phyloP scores from a whole-genome alignment of 2,797 vertebrate species.

The Spinibarbus caldwelli region DNA sequence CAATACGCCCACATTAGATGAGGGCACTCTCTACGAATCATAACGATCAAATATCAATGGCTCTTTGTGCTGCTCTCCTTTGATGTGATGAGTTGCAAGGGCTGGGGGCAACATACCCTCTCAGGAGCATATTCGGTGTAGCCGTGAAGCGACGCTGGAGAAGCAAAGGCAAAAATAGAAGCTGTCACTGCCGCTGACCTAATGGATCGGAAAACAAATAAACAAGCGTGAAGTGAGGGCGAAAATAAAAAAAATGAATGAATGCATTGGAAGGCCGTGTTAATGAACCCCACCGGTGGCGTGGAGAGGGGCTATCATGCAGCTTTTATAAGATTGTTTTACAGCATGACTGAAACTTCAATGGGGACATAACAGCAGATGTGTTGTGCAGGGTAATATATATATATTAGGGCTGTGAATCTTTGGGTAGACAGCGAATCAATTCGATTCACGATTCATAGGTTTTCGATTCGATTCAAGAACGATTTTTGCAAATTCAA shows the following conservation, averaged over 20 bases:
- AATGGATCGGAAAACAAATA: constrained; percentile 75
- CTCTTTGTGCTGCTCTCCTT: constrained; percentile 47
- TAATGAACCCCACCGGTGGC: constrained; percentile 55
- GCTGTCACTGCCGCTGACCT: constrained; percentile 60
- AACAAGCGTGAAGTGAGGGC: constrained; percentile 62
- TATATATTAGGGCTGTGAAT: no score
- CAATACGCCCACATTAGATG: constrained; percentile 22
- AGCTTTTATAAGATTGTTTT: constrained; percentile 54
- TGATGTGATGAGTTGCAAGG: constrained; percentile 52
- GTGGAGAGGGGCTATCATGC: constrained; percentile 57
- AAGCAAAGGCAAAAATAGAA: constrained; percentile 57
- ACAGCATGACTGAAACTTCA: constrained; percentile 17
- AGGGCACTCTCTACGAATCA: constrained; percentile 45
- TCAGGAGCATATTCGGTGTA: neutral
- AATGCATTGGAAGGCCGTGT: constrained; percentile 57
- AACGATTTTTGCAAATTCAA: no score
- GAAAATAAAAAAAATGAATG: constrained; percentile 72
- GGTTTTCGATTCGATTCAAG: no score
- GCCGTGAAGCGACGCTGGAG: no score
- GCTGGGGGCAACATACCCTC: constrained; percentile 19
- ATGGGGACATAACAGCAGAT: neutral
- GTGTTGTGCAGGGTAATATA: neutral
- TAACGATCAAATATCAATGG: constrained; percentile 46
- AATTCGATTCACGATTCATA: no score
- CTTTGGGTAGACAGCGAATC: no score